These are phyloP conservation scores for Apoda limacodes DNA, from an alignment of 2,888 invertebrate genomes.

Conservation along the genomic window DNA sequence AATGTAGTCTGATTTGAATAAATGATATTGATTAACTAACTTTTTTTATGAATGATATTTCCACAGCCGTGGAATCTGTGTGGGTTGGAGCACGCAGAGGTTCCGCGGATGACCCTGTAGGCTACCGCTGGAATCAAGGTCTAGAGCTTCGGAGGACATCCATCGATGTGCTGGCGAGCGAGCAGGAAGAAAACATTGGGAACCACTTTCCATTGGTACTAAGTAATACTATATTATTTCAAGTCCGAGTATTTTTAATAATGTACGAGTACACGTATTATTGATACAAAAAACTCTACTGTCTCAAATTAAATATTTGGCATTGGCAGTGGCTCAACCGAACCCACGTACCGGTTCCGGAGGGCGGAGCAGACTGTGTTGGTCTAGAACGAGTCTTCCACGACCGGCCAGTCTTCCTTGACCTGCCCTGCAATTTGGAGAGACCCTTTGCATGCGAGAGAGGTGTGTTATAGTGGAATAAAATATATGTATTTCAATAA, in stretches of 20 bases:
- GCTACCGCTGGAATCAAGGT: constrained; percentile 47
- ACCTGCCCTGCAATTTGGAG: constrained; percentile 59
- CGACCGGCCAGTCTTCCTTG: constrained; percentile 62
- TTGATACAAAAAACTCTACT: no score
- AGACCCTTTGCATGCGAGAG: constrained; percentile 61
- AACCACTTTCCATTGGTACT: constrained; percentile 46
- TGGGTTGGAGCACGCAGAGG: constrained; percentile 53
- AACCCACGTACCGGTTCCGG: constrained; percentile 52
- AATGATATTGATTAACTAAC: no score
- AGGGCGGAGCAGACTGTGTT: constrained; percentile 57
- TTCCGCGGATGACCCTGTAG: constrained; percentile 44
- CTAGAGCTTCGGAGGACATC: constrained; percentile 46
- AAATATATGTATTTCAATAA: no score
- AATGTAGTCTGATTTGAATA: no score
- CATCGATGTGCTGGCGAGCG: constrained; percentile 36
- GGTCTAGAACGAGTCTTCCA: constrained; percentile 58
- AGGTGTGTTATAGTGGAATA: no score
- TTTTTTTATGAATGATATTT: no score
- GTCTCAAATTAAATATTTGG: no score
- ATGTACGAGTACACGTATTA: no score
- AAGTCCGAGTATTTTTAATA: no score
- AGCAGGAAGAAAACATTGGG: constrained; percentile 24
- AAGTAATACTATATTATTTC: no score
- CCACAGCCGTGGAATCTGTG: constrained; percentile 40
- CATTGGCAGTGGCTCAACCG: constrained; percentile 48